Evolutionary conservation across 2,888 invertebrate species (phyloP).

Genomic region (Glyphotaelius pellucidus): DNA sequence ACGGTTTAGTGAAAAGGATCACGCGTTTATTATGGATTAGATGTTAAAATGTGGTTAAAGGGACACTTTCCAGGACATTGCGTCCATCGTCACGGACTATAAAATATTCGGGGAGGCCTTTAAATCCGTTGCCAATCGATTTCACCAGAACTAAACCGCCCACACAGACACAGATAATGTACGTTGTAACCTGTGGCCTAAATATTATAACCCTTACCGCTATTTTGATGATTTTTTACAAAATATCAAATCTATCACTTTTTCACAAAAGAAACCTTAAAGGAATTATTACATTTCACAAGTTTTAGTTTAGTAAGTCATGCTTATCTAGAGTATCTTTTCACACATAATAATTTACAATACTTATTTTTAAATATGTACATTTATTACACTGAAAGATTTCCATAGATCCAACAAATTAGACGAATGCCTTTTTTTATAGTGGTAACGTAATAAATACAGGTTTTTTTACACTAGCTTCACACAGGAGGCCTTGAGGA

Average conservation of each 20-base stretch:
- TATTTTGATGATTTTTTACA: neutral
- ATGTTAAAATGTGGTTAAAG: constrained; percentile 48
- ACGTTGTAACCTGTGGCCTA: neutral
- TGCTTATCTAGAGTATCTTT: too few species aligned
- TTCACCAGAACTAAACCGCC: constrained; percentile 18
- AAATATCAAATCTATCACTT: neutral
- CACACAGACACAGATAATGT: neutral
- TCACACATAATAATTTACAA: too few species aligned
- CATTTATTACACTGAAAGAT: too few species aligned
- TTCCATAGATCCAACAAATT: too few species aligned
- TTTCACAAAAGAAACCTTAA: neutral
- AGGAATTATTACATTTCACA: neutral
- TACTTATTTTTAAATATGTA: too few species aligned
- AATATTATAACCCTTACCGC: neutral
- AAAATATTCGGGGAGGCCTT: constrained; percentile 26
- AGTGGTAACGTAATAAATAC: too few species aligned
- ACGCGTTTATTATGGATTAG: constrained; percentile 45
- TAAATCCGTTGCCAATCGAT: constrained; percentile 39
- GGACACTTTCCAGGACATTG: constrained; percentile 48
- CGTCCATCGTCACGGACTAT: constrained; percentile 34
- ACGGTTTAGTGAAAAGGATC: constrained; percentile 36
- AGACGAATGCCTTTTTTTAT: too few species aligned
- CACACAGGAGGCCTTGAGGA: too few species aligned
- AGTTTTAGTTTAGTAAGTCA: too few species aligned
- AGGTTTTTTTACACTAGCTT: too few species aligned